Conservation (phyloP, 2,888 invertebrate genomes). For the Drosophila tripunctata region DNA sequence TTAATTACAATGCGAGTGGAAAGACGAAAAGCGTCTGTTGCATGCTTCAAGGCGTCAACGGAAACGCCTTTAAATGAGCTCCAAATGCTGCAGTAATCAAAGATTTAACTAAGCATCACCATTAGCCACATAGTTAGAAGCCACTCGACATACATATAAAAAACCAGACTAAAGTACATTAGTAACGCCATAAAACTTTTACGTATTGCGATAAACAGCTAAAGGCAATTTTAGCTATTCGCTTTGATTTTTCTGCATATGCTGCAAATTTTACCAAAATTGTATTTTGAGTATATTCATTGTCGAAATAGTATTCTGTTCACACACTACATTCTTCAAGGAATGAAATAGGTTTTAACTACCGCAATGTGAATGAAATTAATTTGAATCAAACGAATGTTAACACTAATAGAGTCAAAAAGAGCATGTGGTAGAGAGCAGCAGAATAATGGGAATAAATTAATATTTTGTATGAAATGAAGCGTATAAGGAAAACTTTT, state of each 20-base stretch:
- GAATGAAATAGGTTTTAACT: too few relatives aligned
- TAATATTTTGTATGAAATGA: too few relatives aligned
- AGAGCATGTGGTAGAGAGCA: too few relatives aligned
- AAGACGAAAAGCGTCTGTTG: conserved; percentile 21
- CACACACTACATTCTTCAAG: neutral
- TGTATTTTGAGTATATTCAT: neutral
- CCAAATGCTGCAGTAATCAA: conserved; percentile 40
- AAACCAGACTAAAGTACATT: neutral
- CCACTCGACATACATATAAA: conserved; percentile 20
- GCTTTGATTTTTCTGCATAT: neutral
- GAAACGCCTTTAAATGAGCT: conserved; percentile 16
- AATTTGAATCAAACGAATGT: too few relatives aligned
- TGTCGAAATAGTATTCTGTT: neutral
- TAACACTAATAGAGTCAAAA: too few relatives aligned
- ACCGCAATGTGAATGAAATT: too few relatives aligned
- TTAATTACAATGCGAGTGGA: conserved; percentile 59
- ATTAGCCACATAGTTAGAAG: conserved; percentile 56
- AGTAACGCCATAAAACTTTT: conserved; percentile 13
- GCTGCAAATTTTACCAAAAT: neutral
- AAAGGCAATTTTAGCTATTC: neutral
- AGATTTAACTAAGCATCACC: conserved; percentile 45
- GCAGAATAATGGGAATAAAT: too few relatives aligned
- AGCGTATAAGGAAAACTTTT: too few relatives aligned
- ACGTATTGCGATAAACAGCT: neutral
- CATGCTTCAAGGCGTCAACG: conserved; percentile 41